Evolutionary conservation across 2,888 invertebrate species (phyloP), one percentile per base, ranked within the genome.

Genomic region (Scrobipalpa costella): DNA sequence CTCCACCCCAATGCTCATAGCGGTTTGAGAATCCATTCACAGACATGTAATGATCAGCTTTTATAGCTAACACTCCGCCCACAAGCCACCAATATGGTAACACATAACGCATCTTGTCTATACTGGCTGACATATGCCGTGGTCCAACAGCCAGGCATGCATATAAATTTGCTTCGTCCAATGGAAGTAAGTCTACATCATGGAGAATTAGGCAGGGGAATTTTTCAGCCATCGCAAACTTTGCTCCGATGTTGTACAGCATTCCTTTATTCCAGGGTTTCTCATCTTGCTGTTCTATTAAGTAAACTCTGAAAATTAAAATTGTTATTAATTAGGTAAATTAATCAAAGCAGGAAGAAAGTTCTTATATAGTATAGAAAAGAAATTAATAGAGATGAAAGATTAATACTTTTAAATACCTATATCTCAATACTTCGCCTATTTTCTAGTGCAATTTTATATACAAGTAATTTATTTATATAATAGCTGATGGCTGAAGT

Each of bases 161-260:
- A 83, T 98, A 98, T 62, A 98, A 92, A 85, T 98, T 97, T 62
- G 94, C 93, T 21, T 93, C 92, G 83, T 96, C 96, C 66, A 95
- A 86, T 0, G 98, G 98, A 71, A 98, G 92, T 62, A 98, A 86
- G 90, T 98, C 98, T 33, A 98, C 95, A 80, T 98, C 98, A 77
- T 98, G 98, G 69, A 98, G 94, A 65, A 98, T 94, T 62, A 97
- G 94, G 80, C 98, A 98, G 0, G 95, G 94, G 84, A 93, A 96
- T 65, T 93, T 93, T 66, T 94, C 93, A 66, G 94, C 93, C 6
- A 94, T 92, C 0, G 97, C 97, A 72, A 95, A 94, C 49, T 92
- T 88, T 1, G 95, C 97, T 0, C 98, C 98, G 65, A 97, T 94
- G 80, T 98, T 98, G 75, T 98, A 95, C 59, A 98, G 90, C 79